Percentiles rank a stretch among this genome's conserved stretches.
Evolutionary conservation across 2,888 invertebrate genomes (phyloP).

Genomic region (Troides oblongomaculatus): DNA sequence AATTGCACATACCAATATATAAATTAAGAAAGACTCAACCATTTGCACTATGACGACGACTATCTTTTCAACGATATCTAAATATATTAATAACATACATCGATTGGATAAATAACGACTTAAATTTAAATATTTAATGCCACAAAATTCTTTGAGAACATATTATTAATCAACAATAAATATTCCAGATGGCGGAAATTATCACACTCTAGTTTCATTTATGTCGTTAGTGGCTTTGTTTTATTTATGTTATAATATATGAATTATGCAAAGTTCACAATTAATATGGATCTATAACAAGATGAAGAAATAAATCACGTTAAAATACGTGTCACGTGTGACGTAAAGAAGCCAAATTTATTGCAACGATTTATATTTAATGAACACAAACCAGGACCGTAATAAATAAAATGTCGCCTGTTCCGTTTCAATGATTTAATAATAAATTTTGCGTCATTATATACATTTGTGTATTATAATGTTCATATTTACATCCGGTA

Average conservation of each 20-base stretch:
- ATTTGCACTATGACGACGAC: background rate
- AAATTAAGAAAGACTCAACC: background rate
- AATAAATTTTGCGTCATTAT: slow-evolving; percentile 4
- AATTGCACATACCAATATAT: background rate
- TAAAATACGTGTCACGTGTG: background rate
- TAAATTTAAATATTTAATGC: slow-evolving; percentile 12
- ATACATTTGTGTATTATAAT: background rate
- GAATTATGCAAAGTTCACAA: slow-evolving; percentile 7
- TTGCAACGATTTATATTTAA: slow-evolving; percentile 1
- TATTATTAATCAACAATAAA: slow-evolving; percentile 14
- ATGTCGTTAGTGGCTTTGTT: background rate
- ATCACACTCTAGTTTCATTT: background rate
- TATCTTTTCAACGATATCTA: background rate
- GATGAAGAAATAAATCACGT: slow-evolving; percentile 14
- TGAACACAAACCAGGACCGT: background rate
- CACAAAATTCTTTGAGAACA: slow-evolving; percentile 9
- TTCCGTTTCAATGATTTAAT: background rate
- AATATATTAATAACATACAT: background rate
- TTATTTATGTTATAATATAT: slow-evolving; percentile 4
- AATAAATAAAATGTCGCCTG: background rate
- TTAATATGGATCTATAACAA: slow-evolving; percentile 26
- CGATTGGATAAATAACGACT: slow-evolving; percentile 14
- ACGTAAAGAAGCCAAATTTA: slow-evolving; percentile 7
- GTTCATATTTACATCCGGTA: no score
- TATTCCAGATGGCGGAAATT: background rate